A percentile compares a stretch with the other conserved stretches of the same genome.
Conservation (phyloP, 1,140 invertebrate species). For the Neotoxoptera formosana region DNA sequence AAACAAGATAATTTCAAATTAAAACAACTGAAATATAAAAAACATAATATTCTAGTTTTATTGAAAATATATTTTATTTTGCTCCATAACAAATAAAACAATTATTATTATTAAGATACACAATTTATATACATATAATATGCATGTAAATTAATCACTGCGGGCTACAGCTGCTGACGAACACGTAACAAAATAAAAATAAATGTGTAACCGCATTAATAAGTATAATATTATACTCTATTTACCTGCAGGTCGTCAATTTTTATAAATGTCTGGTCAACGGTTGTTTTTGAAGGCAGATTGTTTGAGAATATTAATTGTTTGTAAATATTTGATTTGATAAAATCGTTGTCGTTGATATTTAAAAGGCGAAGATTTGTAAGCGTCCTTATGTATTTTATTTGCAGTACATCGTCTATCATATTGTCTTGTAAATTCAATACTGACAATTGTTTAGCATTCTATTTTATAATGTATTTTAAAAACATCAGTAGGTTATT, state of each 20-base stretch:
- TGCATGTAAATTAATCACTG: neutral
- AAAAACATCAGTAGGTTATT: neutral
- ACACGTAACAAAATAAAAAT: neutral
- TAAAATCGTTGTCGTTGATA: constrained; percentile 11
- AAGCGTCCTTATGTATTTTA: neutral
- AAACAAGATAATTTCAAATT: too few relatives aligned
- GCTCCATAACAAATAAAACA: neutral
- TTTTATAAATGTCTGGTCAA: constrained; percentile 12
- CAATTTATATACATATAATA: neutral
- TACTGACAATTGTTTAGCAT: constrained; percentile 1
- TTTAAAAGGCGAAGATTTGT: neutral
- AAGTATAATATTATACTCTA: neutral
- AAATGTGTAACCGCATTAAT: neutral
- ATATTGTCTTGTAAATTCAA: constrained; percentile 5
- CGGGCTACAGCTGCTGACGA: neutral
- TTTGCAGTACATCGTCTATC: constrained; percentile 25
- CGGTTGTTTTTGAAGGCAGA: neutral
- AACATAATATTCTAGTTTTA: too few relatives aligned
- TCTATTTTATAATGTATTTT: constrained; percentile 38
- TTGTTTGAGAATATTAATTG: constrained; percentile 35
- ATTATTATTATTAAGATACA: neutral
- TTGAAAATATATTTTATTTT: too few relatives aligned
- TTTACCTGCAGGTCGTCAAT: neutral
- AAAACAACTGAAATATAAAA: too few relatives aligned
- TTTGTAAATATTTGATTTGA: neutral